Evolutionary conservation across 2,888 invertebrate species (phyloP).

Genomic region (Helicoverpa assulta): DNA sequence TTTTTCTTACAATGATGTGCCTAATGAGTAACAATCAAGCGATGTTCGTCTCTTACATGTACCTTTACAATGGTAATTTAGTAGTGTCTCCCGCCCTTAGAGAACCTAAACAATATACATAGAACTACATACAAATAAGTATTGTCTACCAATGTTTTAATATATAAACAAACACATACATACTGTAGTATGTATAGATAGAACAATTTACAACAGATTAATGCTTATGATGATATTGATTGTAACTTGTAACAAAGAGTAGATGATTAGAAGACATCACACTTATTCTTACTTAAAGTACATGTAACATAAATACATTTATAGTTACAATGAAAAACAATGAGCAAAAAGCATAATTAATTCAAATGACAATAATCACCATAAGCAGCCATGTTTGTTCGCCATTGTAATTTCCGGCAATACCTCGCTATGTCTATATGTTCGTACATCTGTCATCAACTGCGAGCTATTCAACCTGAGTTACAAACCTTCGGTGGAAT

Average conservation of each 20-base stretch:
- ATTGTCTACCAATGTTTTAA: conserved; percentile 24
- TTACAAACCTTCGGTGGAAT: conserved; percentile 14
- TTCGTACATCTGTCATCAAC: not conserved
- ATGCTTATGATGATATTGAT: too few relatives aligned
- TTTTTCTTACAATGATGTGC: too few relatives aligned
- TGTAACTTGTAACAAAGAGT: too few relatives aligned
- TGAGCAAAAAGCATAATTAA: conserved; percentile 17
- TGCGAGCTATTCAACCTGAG: conserved; percentile 11
- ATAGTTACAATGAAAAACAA: conserved; percentile 2
- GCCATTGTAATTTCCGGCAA: conserved; percentile 47
- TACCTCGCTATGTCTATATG: conserved; percentile 16
- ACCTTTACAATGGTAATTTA: too few relatives aligned
- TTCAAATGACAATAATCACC: conserved; percentile 15
- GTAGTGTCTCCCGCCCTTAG: not conserved
- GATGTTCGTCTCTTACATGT: too few relatives aligned
- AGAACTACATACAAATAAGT: conserved; percentile 2
- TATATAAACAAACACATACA: conserved; percentile 42
- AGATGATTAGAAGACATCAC: not conserved
- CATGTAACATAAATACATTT: not conserved
- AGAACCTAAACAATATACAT: conserved; percentile 1
- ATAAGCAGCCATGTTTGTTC: conserved; percentile 21
- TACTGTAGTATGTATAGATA: too few relatives aligned
- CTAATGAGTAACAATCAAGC: too few relatives aligned
- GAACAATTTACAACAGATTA: too few relatives aligned
- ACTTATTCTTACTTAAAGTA: not conserved